Evolutionary conservation across 2,797 vertebrate species (phyloP).

Genomic region (Sebastes flavidus): DNA sequence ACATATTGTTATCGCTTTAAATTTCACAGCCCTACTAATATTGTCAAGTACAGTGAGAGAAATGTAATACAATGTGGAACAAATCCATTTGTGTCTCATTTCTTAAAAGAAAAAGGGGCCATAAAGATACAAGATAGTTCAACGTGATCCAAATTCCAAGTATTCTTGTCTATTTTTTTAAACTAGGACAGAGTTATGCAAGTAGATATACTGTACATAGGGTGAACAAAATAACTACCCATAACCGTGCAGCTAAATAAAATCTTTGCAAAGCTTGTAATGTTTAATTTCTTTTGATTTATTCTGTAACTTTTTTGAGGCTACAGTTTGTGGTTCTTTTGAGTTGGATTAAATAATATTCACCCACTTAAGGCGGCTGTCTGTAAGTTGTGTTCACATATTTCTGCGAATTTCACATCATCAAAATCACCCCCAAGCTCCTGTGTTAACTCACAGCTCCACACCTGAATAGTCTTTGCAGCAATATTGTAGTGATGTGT

Average conservation of each 20-base stretch:
- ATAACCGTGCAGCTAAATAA: background rate
- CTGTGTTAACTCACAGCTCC: background rate
- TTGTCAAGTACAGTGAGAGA: background rate
- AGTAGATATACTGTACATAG: background rate
- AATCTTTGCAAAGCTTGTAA: background rate
- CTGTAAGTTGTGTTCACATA: background rate
- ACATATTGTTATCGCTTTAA: no score
- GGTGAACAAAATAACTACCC: background rate
- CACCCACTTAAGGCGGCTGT: no score
- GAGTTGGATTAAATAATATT: background rate
- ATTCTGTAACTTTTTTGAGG: background rate
- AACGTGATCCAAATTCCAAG: slow-evolving; percentile 18
- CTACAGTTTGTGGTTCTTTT: background rate
- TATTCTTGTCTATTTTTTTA: slow-evolving; percentile 15
- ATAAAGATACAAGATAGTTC: background rate
- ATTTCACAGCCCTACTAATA: no score
- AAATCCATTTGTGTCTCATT: background rate
- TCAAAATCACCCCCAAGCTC: background rate
- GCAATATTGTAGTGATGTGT: no score
- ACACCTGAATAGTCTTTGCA: background rate
- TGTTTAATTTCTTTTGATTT: background rate
- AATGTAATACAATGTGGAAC: background rate
- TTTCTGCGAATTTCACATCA: background rate
- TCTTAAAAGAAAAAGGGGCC: background rate
- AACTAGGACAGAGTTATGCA: slow-evolving; percentile 20